A percentile compares a stretch with the other conserved stretches of the same genome.
These are phyloP conservation scores for Abscondita cerata DNA, from an alignment of 2,888 invertebrate genomes.

Conservation along the genomic window DNA sequence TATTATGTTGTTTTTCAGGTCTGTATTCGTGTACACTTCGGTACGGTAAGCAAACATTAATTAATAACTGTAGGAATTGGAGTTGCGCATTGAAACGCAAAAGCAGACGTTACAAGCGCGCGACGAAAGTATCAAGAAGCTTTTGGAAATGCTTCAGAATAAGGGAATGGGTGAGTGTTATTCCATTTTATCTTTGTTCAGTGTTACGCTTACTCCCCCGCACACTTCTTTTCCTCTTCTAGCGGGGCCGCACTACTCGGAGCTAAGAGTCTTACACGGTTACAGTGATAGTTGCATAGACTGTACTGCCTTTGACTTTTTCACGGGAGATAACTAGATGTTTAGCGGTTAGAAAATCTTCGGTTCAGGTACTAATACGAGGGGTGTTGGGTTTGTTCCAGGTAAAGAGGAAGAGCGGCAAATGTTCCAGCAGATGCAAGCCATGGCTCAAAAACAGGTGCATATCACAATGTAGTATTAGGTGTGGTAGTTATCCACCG, in stretches of 20 bases:
- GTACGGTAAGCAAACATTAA: slow-evolving; percentile 2
- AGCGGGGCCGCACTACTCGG: slow-evolving; percentile 43
- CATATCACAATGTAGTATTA: slow-evolving; percentile 45
- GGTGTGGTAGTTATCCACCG: slow-evolving; percentile 26
- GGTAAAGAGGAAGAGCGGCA: slow-evolving; percentile 95
- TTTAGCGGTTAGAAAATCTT: slow-evolving; percentile 38
- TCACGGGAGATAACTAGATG: slow-evolving; percentile 43
- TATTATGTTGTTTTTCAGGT: slow-evolving; percentile 1
- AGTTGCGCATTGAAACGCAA: slow-evolving; percentile 95
- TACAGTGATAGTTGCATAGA: slow-evolving; percentile 41
- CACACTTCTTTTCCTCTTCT: slow-evolving; percentile 35
- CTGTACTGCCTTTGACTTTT: slow-evolving; percentile 33
- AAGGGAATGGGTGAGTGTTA: slow-evolving; percentile 89
- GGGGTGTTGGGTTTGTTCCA: slow-evolving; percentile 65
- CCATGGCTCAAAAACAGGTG: slow-evolving; percentile 97
- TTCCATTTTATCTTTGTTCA: slow-evolving; percentile 28
- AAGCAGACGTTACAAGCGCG: slow-evolving; percentile 96
- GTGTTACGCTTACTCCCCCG: slow-evolving; percentile 34
- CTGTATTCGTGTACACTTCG: background rate
- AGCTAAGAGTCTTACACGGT: slow-evolving; percentile 51
- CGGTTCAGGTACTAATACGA: slow-evolving; percentile 51
- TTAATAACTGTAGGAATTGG: slow-evolving; percentile 77
- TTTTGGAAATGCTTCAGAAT: slow-evolving; percentile 97
- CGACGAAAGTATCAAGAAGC: slow-evolving; percentile 98
- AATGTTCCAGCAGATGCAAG: slow-evolving; percentile 97